Evolutionary conservation across 1,140 invertebrate species (phyloP).

Genomic region (Nephila pilipes): DNA sequence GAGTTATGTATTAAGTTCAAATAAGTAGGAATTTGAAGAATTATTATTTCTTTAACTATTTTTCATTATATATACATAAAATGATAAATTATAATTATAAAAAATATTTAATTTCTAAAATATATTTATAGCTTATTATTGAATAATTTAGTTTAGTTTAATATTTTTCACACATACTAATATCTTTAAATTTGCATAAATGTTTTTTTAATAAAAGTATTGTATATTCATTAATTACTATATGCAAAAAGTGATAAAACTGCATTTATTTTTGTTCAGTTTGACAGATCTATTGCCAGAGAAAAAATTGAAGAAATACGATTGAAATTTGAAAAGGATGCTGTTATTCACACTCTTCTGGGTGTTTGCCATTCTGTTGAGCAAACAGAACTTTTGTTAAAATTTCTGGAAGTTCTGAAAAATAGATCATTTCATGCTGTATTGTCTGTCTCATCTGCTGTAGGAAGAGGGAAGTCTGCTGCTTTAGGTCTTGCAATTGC

Average conservation of each 20-base stretch:
- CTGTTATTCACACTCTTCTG: constrained; percentile 93
- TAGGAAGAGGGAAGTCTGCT: constrained; percentile 99
- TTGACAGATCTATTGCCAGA: constrained; percentile 78
- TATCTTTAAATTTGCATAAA: background rate
- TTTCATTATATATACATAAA: no score
- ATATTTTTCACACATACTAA: no score
- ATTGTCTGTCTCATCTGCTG: constrained; percentile 95
- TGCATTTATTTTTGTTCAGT: background rate
- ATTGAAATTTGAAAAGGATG: constrained; percentile 90
- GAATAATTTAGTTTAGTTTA: background rate
- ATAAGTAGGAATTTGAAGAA: background rate
- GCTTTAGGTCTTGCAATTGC: constrained; percentile 96
- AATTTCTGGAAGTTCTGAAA: constrained; percentile 96
- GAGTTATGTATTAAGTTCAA: no score
- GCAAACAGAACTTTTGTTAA: constrained; percentile 92
- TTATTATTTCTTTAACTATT: no score
- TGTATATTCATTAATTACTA: background rate
- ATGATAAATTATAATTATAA: no score
- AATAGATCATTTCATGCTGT: constrained; percentile 95
- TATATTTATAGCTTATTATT: no score
- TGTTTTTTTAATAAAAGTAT: background rate
- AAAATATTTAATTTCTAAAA: no score
- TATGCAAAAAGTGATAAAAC: background rate
- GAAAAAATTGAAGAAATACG: constrained; percentile 88
- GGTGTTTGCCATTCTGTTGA: constrained; percentile 96